Evolutionary conservation across 2,797 vertebrate genomes (phyloP).

Genomic region (Syngnathus acus): DNA sequence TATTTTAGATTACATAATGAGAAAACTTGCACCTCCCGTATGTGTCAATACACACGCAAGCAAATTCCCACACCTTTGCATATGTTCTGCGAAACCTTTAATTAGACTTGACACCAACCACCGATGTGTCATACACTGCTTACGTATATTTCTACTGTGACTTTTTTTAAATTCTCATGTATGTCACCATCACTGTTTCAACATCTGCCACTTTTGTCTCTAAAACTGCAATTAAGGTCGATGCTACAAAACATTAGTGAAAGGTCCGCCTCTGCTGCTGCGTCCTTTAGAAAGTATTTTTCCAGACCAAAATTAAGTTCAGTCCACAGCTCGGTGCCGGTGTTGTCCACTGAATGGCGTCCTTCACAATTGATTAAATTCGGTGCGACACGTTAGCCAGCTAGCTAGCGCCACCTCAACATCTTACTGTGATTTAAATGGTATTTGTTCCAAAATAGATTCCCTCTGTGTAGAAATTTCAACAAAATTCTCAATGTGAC

Average conservation of each 20-base stretch:
- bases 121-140: background rate
- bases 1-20: background rate
- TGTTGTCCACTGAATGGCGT: background rate
- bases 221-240: background rate
- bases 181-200: background rate
- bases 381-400: too few species aligned
- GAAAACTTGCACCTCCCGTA: background rate
- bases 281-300: background rate
- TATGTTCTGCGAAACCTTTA: background rate
- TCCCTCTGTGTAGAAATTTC: too few species aligned
- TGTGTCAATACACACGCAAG: background rate
- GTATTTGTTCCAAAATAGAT: too few species aligned
- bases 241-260: background rate
- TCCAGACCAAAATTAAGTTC: background rate
- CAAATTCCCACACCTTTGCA: background rate
- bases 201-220: background rate
- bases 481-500: too few species aligned
- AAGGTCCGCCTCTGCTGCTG: too few species aligned
- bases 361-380: background rate
- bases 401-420: too few species aligned
- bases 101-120: conserved; percentile 4
- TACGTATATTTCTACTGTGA: background rate
- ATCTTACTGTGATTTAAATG: too few species aligned
- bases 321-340: background rate
- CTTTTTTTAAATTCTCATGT: background rate